Evolutionary conservation across 2,888 invertebrate species (phyloP), one percentile per base, ranked within the genome.

Genomic region (Lymantria monacha): DNA sequence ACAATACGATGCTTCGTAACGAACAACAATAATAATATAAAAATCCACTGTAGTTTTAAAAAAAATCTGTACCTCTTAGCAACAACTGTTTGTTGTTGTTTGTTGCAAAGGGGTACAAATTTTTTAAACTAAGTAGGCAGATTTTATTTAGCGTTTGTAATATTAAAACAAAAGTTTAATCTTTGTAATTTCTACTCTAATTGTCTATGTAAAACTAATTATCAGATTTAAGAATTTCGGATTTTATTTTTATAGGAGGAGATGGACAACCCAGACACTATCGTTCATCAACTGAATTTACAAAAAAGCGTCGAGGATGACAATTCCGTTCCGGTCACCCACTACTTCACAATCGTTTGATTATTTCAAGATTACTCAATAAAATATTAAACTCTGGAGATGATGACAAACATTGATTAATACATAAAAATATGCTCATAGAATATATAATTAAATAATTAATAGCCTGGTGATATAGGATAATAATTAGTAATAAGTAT

Each of bases 261-360:
- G 37, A 55, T 75, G 10, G 67, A 69, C 9, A 66, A 61, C 40
- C 55, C 72, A 0, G 72, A 74, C 48, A 74, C 72, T 0, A 75
- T 76, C 30, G 74, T 76, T 5, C 82, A 79, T 31, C 77, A 79
- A 43, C 61, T 81, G 33, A 69, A 77, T 48, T 49, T 78, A 7
- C 73, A 78, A 52, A 83, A 79, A 49, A 65, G 63, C 0, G 72
- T 68, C 0, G 79, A 77, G 1, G 52, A 56, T n/a, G 61, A 63
- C 22, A 70, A 60, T 7, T 31, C 70, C 0, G 51, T 77, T 0
- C 75, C 81, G 5, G 78, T 80, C 53, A 78, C 84, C 0, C 85
- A 85, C 48, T 87, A 81, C 70, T 87, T 76, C 61, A 83, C 85
- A 11, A 79, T 88, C 37, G 85, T 83, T 30, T 42, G 5, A 42